phyloP scores from a whole-genome alignment of 2,888 invertebrate species.

The Agonopterix arenella region DNA sequence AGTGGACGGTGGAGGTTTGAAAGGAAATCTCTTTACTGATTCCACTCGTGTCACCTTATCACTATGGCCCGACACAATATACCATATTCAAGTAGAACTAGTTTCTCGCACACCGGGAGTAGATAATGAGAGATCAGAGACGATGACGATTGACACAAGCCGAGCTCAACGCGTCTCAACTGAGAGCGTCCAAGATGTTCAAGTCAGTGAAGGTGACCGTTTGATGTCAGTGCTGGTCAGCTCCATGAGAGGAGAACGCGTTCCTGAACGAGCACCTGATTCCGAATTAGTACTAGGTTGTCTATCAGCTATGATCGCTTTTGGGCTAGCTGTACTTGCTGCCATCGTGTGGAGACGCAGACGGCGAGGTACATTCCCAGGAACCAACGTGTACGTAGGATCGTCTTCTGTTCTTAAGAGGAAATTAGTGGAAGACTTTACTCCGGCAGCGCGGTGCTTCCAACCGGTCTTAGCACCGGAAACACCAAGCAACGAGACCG shows the following conservation, averaged over 20 bases:
- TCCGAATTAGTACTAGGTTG: conserved; percentile 78
- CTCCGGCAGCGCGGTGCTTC: conserved; percentile 69
- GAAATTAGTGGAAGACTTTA: conserved; percentile 78
- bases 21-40: conserved; percentile 89
- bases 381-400: conserved; percentile 78
- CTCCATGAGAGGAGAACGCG: conserved; percentile 78
- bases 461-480: conserved; percentile 78
- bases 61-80: conserved; percentile 87
- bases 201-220: conserved; percentile 75
- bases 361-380: conserved; percentile 72
- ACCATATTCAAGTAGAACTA: conserved; percentile 86
- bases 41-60: conserved; percentile 87
- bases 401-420: conserved; percentile 77
- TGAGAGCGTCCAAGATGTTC: conserved; percentile 79
- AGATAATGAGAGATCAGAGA: conserved; percentile 79
- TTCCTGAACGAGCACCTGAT: conserved; percentile 68
- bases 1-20: conserved; percentile 87
- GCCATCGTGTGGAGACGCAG: conserved; percentile 76
- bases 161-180: conserved; percentile 80
- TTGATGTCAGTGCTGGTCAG: conserved; percentile 79
- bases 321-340: conserved; percentile 67
- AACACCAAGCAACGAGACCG: conserved; percentile 54
- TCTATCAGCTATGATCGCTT: conserved; percentile 73
- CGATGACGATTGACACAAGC: conserved; percentile 80
- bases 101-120: conserved; percentile 79